Evolutionary conservation across 2,797 vertebrate genomes (phyloP).

Genomic region (Schizothorax lantsangensis): DNA sequence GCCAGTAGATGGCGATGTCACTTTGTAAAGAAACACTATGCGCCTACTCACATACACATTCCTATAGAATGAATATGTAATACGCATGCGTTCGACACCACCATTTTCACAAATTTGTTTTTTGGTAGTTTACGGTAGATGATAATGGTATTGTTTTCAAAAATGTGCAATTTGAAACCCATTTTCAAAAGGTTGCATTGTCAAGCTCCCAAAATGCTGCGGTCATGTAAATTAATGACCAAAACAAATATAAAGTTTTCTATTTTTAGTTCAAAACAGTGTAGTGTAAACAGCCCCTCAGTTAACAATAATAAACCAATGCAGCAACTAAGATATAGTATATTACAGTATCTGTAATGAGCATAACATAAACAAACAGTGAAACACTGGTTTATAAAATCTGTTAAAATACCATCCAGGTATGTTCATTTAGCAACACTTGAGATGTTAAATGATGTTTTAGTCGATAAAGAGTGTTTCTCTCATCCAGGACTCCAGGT

Average conservation of each 20-base stretch:
- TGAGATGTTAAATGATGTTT: not conserved
- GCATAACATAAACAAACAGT: not conserved
- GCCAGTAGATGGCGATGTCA: not conserved
- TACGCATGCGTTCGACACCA: too few species aligned
- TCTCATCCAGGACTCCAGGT: not conserved
- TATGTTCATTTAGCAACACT: not conserved
- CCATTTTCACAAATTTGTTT: too few species aligned
- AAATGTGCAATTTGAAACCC: too few species aligned
- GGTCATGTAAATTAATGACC: too few species aligned
- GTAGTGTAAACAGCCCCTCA: not conserved
- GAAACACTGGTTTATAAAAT: not conserved
- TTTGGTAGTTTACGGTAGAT: too few species aligned
- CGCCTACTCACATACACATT: too few species aligned
- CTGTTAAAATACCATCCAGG: not conserved
- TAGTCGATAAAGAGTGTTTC: not conserved
- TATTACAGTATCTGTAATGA: not conserved
- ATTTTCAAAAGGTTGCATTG: too few species aligned
- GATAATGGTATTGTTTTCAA: too few species aligned
- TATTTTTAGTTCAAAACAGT: not conserved
- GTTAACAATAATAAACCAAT: not conserved
- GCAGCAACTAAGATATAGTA: not conserved
- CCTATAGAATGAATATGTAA: too few species aligned
- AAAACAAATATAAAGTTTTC: not conserved
- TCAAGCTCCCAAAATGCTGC: too few species aligned
- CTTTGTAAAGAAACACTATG: not conserved